phyloP scores from a whole-genome alignment of 2,113 vertebrate species.

The Coptodon rendalli region DNA sequence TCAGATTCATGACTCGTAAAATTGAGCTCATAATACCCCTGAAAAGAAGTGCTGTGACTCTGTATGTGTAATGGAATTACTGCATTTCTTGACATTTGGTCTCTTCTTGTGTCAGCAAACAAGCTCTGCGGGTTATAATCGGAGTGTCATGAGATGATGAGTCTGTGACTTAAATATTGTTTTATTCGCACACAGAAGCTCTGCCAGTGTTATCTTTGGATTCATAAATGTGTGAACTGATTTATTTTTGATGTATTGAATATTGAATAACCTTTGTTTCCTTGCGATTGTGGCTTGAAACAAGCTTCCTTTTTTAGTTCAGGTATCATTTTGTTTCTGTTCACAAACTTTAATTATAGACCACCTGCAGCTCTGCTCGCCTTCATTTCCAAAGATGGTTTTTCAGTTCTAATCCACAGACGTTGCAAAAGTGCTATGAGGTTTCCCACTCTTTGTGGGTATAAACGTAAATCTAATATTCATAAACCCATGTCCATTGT shows the following conservation, averaged over 20 bases:
- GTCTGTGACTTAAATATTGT: not conserved
- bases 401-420: conserved; percentile 22
- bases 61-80: not conserved
- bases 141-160: not conserved
- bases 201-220: not conserved
- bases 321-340: not conserved
- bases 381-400: conserved; percentile 4
- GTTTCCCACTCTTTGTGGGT: conserved; percentile 15
- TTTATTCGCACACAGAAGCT: not conserved
- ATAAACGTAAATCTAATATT: conserved; percentile 48
- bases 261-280: not conserved
- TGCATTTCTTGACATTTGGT: conserved; percentile 26
- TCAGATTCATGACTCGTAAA: not conserved
- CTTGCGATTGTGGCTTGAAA: not conserved
- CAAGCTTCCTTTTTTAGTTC: not conserved
- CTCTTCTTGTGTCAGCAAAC: conserved; percentile 1
- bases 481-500: conserved; percentile 37
- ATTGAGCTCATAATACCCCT: not conserved
- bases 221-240: not conserved
- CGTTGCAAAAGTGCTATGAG: conserved; percentile 31
- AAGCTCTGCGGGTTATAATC: not conserved
- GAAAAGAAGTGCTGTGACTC: not conserved
- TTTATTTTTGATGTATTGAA: not conserved
- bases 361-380: not conserved
- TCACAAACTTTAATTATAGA: not conserved